Conservation (phyloP, 2,113 vertebrate genomes). For the Lepisosteus oculatus region DNA sequence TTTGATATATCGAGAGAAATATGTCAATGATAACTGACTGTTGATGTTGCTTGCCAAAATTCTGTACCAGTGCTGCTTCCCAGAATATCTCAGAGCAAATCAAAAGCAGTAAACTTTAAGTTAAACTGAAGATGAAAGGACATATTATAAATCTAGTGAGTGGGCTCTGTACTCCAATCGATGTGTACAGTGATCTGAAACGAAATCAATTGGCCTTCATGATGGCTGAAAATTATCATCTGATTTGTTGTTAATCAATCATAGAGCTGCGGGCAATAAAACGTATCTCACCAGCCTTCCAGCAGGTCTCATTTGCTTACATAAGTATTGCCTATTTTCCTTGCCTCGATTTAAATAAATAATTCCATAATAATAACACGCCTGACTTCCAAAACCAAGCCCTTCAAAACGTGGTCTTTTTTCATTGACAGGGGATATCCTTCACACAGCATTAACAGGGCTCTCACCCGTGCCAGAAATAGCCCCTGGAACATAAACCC, state of each 20-base stretch:
- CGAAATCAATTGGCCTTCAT: conserved; percentile 63
- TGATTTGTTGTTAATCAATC: conserved; percentile 58
- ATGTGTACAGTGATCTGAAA: conserved; percentile 57
- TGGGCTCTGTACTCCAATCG: conserved; percentile 33
- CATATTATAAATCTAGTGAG: too few species aligned
- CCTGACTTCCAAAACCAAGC: too few species aligned
- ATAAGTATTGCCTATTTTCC: conserved; percentile 12
- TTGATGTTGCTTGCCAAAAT: too few species aligned
- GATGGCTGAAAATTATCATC: conserved; percentile 58
- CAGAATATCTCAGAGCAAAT: too few species aligned
- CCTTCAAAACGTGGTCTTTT: too few species aligned
- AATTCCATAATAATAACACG: neutral
- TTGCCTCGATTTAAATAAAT: conserved; percentile 47
- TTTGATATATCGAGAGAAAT: too few species aligned
- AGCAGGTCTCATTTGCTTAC: neutral
- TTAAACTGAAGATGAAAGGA: too few species aligned
- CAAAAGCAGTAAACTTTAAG: too few species aligned
- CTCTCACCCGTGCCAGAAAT: neutral
- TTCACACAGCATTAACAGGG: too few species aligned
- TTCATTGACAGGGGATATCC: too few species aligned
- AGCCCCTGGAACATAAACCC: neutral
- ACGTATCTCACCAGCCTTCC: conserved; percentile 34
- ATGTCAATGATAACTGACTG: too few species aligned
- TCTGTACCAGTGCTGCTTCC: too few species aligned
- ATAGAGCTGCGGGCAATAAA: conserved; percentile 41